Conservation (phyloP, 2,797 vertebrate species). For the Melanotaenia nigrans region DNA sequence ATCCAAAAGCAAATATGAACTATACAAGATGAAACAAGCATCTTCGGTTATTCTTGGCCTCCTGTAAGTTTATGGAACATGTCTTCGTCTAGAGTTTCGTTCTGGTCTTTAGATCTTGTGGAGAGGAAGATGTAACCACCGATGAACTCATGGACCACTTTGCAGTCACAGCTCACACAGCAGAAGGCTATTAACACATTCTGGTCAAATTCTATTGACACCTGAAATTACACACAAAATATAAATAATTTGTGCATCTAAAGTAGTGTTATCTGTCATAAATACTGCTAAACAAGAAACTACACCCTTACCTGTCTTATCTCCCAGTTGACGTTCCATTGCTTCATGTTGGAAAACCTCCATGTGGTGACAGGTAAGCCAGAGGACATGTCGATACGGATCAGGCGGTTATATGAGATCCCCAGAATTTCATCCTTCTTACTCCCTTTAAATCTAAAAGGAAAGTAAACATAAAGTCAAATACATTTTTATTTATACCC, state of each 20-base stretch:
- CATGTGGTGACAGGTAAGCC: conserved; percentile 93
- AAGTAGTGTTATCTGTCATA: not conserved
- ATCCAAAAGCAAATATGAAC: conserved; percentile 9
- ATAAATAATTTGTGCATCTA: not conserved
- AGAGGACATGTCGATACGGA: conserved; percentile 91
- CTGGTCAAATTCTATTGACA: conserved; percentile 96
- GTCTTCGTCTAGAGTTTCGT: conserved; percentile 95
- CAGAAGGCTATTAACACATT: conserved; percentile 91
- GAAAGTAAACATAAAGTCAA: not conserved
- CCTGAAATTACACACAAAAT: conserved; percentile 78
- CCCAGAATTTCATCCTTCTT: conserved; percentile 97
- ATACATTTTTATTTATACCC: not conserved
- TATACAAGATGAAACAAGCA: not conserved
- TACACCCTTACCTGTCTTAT: conserved; percentile 91
- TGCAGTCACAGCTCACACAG: conserved; percentile 93
- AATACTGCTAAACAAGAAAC: not conserved
- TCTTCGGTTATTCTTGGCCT: conserved; percentile 88
- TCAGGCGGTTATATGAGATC: conserved; percentile 96
- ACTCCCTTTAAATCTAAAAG: conserved; percentile 90
- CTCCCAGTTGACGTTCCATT: conserved; percentile 99
- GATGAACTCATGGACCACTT: conserved; percentile 96
- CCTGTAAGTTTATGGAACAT: conserved; percentile 97
- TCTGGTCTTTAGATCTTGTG: conserved; percentile 96
- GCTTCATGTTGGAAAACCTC: conserved; percentile 98
- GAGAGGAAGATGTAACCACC: conserved; percentile 99